Percentiles rank a stretch among this genome's conserved stretches.
These are phyloP conservation scores for Drosophila nr. perissopoda DNA, from an alignment of 2,888 invertebrate species.

Conservation along the genomic window DNA sequence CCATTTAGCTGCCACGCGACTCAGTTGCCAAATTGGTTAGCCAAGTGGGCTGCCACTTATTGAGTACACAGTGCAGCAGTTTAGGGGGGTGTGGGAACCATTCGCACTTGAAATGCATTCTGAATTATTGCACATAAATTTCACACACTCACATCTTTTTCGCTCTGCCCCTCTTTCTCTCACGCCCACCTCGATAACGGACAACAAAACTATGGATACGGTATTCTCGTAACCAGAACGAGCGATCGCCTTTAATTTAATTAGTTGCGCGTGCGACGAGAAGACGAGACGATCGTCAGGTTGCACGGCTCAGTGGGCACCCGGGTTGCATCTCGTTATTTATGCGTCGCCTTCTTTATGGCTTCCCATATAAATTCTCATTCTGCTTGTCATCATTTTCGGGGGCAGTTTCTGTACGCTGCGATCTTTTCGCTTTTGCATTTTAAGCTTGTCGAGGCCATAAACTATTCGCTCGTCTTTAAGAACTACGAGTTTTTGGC, in stretches of 20 bases:
- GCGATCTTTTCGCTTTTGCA: constrained; percentile 30
- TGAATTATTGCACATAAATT: constrained; percentile 74
- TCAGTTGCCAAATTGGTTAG: constrained; percentile 67
- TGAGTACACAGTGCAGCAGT: constrained; percentile 26
- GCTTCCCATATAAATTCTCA: constrained; percentile 80
- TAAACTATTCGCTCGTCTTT: constrained; percentile 35
- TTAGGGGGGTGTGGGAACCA: constrained; percentile 69
- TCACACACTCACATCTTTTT: constrained; percentile 6
- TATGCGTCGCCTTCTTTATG: constrained; percentile 74
- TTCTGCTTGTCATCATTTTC: constrained; percentile 72
- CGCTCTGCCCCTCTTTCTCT: background rate
- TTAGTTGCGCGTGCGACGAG: constrained; percentile 74
- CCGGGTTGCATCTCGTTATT: constrained; percentile 59
- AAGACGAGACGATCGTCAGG: constrained; percentile 43
- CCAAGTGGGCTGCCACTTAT: constrained; percentile 75
- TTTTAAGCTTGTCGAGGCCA: constrained; percentile 46
- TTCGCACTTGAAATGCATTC: constrained; percentile 53
- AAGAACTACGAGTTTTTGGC: constrained; percentile 16
- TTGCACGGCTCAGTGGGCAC: constrained; percentile 60
- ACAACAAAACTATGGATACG: constrained; percentile 29
- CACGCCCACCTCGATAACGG: constrained; percentile 50
- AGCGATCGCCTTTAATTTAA: constrained; percentile 78
- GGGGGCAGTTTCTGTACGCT: constrained; percentile 29
- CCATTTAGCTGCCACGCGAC: constrained; percentile 58
- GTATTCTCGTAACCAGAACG: constrained; percentile 32